Evolutionary conservation across 2,888 invertebrate species (phyloP).

Genomic region (Lagria hirta): DNA sequence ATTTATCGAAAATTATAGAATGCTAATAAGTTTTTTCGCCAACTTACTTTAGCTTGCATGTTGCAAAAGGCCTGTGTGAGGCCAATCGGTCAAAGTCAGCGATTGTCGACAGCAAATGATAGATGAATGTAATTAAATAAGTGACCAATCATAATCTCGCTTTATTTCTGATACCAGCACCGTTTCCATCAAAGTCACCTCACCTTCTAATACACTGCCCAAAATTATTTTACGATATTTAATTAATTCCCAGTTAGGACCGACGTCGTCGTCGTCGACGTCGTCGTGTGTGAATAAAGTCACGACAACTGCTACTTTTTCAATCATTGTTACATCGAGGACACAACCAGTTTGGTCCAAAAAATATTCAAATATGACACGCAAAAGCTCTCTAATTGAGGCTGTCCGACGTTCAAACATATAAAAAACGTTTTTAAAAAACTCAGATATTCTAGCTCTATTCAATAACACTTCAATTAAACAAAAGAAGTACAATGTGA

Average conservation of each 20-base stretch:
- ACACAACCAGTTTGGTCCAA: not conserved
- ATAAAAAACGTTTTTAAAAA: no score
- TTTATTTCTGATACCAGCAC: slow-evolving; percentile 46
- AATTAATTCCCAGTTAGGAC: slow-evolving; percentile 27
- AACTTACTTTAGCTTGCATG: no score
- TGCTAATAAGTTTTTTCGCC: no score
- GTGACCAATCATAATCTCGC: slow-evolving; percentile 55
- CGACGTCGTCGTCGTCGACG: no score
- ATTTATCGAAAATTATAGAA: slow-evolving; percentile 4
- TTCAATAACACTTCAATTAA: no score
- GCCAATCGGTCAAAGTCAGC: slow-evolving; percentile 52
- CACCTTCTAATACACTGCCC: slow-evolving; percentile 28
- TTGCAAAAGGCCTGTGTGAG: slow-evolving; percentile 16
- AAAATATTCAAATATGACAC: slow-evolving; percentile 6
- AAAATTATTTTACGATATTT: slow-evolving; percentile 39
- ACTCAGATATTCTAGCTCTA: no score
- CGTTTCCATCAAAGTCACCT: slow-evolving; percentile 45
- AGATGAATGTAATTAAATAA: slow-evolving; percentile 55
- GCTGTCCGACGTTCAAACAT: no score
- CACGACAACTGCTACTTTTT: slow-evolving; percentile 17
- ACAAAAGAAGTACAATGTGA: no score
- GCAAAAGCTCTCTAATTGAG: slow-evolving; percentile 2
- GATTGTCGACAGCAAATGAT: slow-evolving; percentile 52
- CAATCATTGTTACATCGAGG: slow-evolving; percentile 7
- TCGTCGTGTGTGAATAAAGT: no score